Evolutionary conservation across 2,797 vertebrate genomes (phyloP).

Genomic region (Orientallactaga sibirica): DNA sequence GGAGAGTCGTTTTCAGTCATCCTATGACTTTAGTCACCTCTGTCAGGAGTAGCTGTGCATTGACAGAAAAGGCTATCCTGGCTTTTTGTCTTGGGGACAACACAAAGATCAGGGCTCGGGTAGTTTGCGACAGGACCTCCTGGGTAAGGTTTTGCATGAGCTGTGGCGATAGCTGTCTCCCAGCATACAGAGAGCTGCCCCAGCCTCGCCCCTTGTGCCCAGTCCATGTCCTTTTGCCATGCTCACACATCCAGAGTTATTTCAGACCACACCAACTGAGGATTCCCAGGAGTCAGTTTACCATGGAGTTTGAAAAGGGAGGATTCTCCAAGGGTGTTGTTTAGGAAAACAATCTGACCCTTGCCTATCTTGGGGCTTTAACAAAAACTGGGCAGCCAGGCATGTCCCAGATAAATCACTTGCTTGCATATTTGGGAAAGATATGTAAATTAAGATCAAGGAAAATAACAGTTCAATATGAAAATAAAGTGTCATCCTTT

Average conservation of each 20-base stretch:
- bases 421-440: constrained; percentile 50
- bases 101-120: not conserved
- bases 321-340: constrained; percentile 36
- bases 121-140: not conserved
- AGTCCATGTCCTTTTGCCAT: not conserved
- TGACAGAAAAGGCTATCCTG: not conserved
- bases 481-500: constrained; percentile 63
- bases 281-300: not conserved
- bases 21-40: constrained; percentile 54
- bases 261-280: not conserved
- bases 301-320: not conserved
- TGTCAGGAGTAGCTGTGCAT: not conserved
- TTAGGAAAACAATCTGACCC: not conserved
- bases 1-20: constrained; percentile 64
- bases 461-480: not conserved
- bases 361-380: constrained; percentile 54
- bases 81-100: not conserved
- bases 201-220: not conserved
- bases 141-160: not conserved
- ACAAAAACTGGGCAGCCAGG: constrained; percentile 74
- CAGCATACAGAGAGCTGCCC: not conserved
- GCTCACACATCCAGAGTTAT: not conserved
- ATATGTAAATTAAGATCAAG: constrained; percentile 1
- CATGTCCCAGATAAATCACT: constrained; percentile 52
- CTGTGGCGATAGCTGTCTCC: not conserved